These are phyloP conservation scores for Sylvietta virens DNA, from an alignment of 2,113 vertebrate genomes.

Conservation along the genomic window DNA sequence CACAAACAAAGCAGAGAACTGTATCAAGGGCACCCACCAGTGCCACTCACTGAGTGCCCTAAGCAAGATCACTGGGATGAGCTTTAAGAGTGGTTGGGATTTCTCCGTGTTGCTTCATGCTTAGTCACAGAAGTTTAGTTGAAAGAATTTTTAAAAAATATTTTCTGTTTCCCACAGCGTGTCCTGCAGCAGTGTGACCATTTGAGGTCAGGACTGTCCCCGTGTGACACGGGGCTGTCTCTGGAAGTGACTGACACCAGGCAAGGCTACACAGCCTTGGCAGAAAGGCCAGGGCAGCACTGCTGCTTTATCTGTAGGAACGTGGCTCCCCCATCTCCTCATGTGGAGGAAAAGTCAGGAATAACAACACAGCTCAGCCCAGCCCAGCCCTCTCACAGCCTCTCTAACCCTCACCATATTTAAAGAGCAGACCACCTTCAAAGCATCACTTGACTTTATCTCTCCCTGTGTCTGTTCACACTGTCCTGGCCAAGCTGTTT, in stretches of 20 bases:
- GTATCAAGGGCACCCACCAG: not conserved
- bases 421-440: constrained; percentile 53
- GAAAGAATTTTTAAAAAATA: not conserved
- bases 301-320: not conserved
- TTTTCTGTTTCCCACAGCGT: not conserved
- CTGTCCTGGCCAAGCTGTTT: constrained; percentile 50
- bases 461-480: constrained; percentile 39
- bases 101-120: not conserved
- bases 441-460: constrained; percentile 61
- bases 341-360: not conserved
- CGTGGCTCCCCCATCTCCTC: not conserved
- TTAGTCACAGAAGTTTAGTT: not conserved
- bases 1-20: not conserved
- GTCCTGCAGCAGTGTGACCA: not conserved
- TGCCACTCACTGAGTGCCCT: not conserved
- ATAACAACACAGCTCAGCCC: not conserved
- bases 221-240: not conserved
- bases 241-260: not conserved
- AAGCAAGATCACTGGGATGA: not conserved
- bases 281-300: not conserved
- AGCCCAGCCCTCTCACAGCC: not conserved
- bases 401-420: constrained; percentile 10
- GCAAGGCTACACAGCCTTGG: not conserved
- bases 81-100: not conserved
- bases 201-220: not conserved